Evolutionary conservation across 2,113 vertebrate genomes (phyloP).

Genomic region (Nothobranchius furzeri): DNA sequence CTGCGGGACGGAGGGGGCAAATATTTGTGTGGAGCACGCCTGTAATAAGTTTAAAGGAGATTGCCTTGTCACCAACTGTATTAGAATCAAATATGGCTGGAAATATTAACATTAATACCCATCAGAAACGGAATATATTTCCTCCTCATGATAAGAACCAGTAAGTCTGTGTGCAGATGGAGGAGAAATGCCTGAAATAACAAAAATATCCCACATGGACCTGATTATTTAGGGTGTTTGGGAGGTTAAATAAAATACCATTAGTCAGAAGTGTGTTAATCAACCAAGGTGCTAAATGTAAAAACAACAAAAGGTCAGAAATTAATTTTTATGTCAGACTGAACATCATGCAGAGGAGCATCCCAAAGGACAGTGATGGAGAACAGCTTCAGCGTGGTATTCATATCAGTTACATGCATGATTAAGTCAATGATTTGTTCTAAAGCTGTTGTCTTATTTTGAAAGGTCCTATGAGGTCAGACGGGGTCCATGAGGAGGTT

Average conservation of each 20-base stretch:
- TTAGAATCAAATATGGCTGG: constrained; percentile 55
- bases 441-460: too few species aligned
- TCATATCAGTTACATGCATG: too few species aligned
- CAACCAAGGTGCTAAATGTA: background rate
- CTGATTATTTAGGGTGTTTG: too few species aligned
- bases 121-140: constrained; percentile 55
- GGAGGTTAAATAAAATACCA: background rate
- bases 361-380: background rate
- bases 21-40: constrained; percentile 26
- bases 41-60: constrained; percentile 54
- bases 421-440: too few species aligned
- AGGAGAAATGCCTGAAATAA: constrained; percentile 14
- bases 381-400: too few species aligned
- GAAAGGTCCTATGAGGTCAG: background rate
- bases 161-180: constrained; percentile 39
- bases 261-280: background rate
- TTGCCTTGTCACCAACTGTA: constrained; percentile 55
- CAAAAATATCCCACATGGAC: too few species aligned
- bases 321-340: background rate
- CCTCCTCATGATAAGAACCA: constrained; percentile 32
- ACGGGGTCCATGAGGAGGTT: too few species aligned
- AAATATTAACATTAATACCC: constrained; percentile 62
- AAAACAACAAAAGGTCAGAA: background rate
- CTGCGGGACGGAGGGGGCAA: background rate
- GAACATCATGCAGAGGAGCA: background rate